Evolutionary conservation across 2,888 invertebrate species (phyloP).

Genomic region (Drosophila limbata): DNA sequence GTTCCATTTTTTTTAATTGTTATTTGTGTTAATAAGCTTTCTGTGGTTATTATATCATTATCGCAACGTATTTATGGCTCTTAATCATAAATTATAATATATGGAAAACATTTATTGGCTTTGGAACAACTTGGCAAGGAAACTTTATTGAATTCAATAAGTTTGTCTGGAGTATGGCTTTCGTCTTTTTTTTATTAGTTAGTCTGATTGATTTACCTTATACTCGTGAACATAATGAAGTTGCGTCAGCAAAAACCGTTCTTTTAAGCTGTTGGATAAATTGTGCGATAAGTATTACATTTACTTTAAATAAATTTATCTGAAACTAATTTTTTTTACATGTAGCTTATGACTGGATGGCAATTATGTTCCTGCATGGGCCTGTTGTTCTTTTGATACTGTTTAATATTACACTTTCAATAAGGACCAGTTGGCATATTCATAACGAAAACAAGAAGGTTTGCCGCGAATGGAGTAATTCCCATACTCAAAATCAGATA

Average conservation of each 20-base stretch:
- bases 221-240: neutral
- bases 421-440: slow-evolving; percentile 9
- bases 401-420: slow-evolving; percentile 4
- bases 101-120: slow-evolving; percentile 14
- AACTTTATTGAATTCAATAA: slow-evolving; percentile 7
- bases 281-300: slow-evolving; percentile 4
- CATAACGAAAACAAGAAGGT: neutral
- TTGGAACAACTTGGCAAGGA: neutral
- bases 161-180: neutral
- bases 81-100: slow-evolving; percentile 15
- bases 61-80: slow-evolving; percentile 17
- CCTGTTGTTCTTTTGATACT: slow-evolving; percentile 7
- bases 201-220: neutral
- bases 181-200: neutral
- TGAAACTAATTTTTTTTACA: neutral
- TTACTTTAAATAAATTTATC: no score
- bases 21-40: neutral
- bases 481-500: neutral
- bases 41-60: neutral
- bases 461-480: neutral
- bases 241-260: neutral
- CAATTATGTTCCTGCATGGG: slow-evolving; percentile 8
- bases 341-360: slow-evolving; percentile 8
- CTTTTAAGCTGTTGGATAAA: slow-evolving; percentile 1
- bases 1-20: no score